Conservation (phyloP, 1,140 invertebrate species). For the Pseudomyrmex gracilis region DNA sequence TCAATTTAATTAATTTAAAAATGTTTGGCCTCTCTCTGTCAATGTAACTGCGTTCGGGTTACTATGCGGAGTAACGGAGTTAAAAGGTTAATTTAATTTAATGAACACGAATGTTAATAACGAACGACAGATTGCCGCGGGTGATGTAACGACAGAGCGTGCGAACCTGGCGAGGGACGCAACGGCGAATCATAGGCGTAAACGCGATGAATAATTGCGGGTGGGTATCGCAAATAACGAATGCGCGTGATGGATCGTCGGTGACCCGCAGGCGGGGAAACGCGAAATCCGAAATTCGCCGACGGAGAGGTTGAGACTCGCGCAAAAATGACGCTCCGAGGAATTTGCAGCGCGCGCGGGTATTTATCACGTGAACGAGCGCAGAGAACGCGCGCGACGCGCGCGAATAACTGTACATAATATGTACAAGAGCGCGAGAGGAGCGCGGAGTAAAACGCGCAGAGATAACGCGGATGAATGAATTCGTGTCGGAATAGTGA, state of each 20-base stretch:
- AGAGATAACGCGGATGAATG: constrained; percentile 71
- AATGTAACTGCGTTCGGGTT: too few relatives aligned
- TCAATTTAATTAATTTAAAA: not conserved
- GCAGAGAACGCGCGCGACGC: constrained; percentile 34
- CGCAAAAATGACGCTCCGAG: constrained; percentile 68
- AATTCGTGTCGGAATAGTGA: constrained; percentile 59
- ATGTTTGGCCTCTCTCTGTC: not conserved
- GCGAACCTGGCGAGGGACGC: not conserved
- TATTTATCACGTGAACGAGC: constrained; percentile 62
- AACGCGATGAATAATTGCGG: constrained; percentile 69
- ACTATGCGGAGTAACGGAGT: not conserved
- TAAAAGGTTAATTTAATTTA: constrained; percentile 27
- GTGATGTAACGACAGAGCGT: not conserved
- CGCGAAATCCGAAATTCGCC: constrained; percentile 70
- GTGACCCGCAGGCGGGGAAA: constrained; percentile 64
- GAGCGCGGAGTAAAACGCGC: constrained; percentile 41
- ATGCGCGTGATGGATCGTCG: constrained; percentile 68
- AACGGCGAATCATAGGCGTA: constrained; percentile 38
- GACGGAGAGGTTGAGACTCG: not conserved
- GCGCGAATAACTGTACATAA: constrained; percentile 71
- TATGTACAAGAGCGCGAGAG: constrained; percentile 37
- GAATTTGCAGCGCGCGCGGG: constrained; percentile 53
- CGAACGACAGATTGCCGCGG: not conserved
- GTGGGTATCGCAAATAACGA: constrained; percentile 60
- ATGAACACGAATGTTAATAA: constrained; percentile 5